phyloP scores from a whole-genome alignment of 2,113 vertebrate genomes.

The Otus sunia region DNA sequence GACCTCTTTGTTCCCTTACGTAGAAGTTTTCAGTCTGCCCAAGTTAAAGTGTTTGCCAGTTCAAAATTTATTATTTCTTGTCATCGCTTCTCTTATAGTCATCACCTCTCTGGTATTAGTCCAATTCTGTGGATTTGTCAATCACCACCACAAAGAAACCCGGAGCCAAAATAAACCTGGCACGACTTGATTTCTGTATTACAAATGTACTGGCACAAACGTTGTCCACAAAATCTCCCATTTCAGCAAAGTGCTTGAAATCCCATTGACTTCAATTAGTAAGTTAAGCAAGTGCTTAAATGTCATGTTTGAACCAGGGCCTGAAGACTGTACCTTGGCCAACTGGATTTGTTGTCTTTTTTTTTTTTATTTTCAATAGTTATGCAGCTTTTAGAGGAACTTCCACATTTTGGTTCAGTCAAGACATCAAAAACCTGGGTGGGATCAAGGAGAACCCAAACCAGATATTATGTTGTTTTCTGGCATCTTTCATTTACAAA shows the following conservation, averaged over 20 bases:
- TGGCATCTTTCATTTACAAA: not conserved
- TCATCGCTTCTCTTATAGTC: constrained; percentile 42
- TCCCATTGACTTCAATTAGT: constrained; percentile 53
- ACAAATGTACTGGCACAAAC: constrained; percentile 40
- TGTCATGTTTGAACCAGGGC: not conserved
- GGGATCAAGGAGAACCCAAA: not conserved
- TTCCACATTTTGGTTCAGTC: not conserved
- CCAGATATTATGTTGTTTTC: not conserved
- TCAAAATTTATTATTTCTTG: constrained; percentile 58
- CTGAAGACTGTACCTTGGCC: not conserved
- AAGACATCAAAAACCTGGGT: not conserved
- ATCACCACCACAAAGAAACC: constrained; percentile 52
- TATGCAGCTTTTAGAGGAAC: not conserved
- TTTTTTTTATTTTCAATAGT: not conserved
- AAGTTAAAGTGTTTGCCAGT: constrained; percentile 15
- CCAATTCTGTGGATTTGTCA: constrained; percentile 64
- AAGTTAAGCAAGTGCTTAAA: constrained; percentile 51
- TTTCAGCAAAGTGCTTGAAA: constrained; percentile 55
- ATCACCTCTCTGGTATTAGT: constrained; percentile 52
- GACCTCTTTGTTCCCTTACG: constrained; percentile 7
- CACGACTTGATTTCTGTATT: constrained; percentile 34
- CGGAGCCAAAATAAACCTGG: constrained; percentile 59
- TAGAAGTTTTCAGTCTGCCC: constrained; percentile 25
- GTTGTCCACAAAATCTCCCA: constrained; percentile 28
- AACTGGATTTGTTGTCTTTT: not conserved